Conservation (phyloP, 2,113 vertebrate species). For the Blennius ocellaris region DNA sequence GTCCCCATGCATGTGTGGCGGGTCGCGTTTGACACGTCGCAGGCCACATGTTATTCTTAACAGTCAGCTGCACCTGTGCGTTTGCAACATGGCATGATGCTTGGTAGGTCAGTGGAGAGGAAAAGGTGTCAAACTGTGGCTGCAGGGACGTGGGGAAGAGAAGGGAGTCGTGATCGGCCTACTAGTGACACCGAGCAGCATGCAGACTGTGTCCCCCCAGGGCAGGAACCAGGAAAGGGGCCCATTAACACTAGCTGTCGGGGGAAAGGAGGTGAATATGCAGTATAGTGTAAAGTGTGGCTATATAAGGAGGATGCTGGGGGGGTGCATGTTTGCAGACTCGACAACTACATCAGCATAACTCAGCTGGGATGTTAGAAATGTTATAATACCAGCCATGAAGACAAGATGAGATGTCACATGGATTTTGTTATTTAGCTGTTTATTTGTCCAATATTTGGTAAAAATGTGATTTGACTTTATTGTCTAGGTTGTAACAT, state of each 20-base stretch:
- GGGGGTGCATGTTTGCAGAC: conserved; percentile 33
- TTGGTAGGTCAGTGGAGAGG: conserved; percentile 28
- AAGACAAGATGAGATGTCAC: not conserved
- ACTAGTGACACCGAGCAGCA: conserved; percentile 71
- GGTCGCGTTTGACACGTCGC: conserved; percentile 5
- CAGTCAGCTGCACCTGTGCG: conserved; percentile 29
- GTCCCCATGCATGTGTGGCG: conserved; percentile 5
- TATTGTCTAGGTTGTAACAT: not conserved
- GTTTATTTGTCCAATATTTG: not conserved
- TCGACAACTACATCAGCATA: conserved; percentile 30
- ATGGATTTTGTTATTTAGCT: not conserved
- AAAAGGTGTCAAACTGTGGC: conserved; percentile 50
- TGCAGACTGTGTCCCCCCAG: conserved; percentile 62
- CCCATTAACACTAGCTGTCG: conserved; percentile 69
- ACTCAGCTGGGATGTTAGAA: not conserved
- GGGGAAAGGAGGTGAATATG: conserved; percentile 43
- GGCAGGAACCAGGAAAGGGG: conserved; percentile 61
- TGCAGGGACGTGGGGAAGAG: conserved; percentile 16
- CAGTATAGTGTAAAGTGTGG: conserved; percentile 52
- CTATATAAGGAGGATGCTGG: conserved; percentile 30
- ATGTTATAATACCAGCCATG: not conserved
- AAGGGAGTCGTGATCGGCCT: conserved; percentile 45
- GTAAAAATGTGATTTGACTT: not conserved
- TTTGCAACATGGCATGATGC: conserved; percentile 24
- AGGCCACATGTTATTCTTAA: not conserved